Evolutionary conservation across 2,888 invertebrate species (phyloP).

Genomic region (Catocala sponsa): DNA sequence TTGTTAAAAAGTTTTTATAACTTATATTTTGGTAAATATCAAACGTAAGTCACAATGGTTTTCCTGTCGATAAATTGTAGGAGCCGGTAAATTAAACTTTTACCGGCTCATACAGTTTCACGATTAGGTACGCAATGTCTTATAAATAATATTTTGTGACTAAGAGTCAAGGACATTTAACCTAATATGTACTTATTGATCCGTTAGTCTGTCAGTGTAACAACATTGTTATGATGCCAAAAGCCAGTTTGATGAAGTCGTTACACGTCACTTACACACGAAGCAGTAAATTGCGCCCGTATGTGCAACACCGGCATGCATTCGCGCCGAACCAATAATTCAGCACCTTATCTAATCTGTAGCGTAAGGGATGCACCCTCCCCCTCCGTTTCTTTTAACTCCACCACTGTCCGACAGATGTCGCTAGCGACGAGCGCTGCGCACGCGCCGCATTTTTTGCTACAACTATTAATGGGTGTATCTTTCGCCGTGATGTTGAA

Average conservation of each 20-base stretch:
- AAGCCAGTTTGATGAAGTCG: slow-evolving; percentile 25
- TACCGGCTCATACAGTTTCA: too few species aligned
- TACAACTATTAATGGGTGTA: slow-evolving; percentile 51
- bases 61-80: too few species aligned
- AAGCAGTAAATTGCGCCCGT: slow-evolving; percentile 7
- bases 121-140: too few species aligned
- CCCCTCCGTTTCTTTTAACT: slow-evolving; percentile 8
- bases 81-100: too few species aligned
- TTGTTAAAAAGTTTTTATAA: too few species aligned
- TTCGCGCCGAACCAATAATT: slow-evolving; percentile 37
- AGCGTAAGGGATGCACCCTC: slow-evolving; percentile 19
- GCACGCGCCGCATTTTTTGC: slow-evolving; percentile 58
- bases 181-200: too few species aligned
- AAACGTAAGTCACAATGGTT: too few species aligned
- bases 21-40: too few species aligned
- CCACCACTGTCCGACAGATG: slow-evolving; percentile 43
- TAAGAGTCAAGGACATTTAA: too few species aligned
- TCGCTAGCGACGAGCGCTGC: slow-evolving; percentile 37
- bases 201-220: too few species aligned
- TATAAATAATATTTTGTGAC: too few species aligned
- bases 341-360: slow-evolving; percentile 47
- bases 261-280: background rate
- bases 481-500: slow-evolving; percentile 36
- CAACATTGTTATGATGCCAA: background rate
- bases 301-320: slow-evolving; percentile 7